Conservation (phyloP, 2,797 vertebrate species). For the Scolopax bukidnonensis region DNA sequence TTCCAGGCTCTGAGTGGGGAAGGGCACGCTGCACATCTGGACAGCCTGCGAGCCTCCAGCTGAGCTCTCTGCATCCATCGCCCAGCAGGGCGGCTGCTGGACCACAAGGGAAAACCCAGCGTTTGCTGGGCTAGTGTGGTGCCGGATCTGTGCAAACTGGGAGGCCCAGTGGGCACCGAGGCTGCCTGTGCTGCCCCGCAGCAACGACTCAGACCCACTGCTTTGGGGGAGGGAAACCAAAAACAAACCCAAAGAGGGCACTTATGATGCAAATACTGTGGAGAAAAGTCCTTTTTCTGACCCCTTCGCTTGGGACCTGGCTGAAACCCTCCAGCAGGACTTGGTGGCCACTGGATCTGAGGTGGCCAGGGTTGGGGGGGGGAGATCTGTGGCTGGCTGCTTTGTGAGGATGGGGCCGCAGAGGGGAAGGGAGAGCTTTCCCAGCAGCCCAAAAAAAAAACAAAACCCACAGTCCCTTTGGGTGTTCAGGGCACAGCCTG, state of each 20-base stretch:
- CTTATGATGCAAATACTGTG: too few species aligned
- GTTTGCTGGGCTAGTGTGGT: background rate
- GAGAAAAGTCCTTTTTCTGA: too few species aligned
- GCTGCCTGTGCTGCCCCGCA: background rate
- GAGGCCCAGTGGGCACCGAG: background rate
- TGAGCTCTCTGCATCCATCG: background rate
- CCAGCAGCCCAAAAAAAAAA: background rate
- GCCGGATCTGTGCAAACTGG: accelerated
- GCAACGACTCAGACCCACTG: background rate
- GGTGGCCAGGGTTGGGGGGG: background rate
- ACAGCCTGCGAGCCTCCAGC: background rate
- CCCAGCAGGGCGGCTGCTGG: background rate
- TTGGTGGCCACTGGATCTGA: background rate
- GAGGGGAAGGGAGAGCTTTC: background rate
- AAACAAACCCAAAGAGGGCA: too few species aligned
- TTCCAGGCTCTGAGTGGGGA: background rate
- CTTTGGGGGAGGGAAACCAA: background rate
- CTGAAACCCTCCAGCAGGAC: too few species aligned
- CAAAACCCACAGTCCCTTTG: background rate
- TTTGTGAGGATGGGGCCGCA: background rate
- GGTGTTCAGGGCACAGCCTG: background rate
- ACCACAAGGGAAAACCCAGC: background rate
- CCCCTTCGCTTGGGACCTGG: too few species aligned
- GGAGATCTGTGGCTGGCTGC: background rate
- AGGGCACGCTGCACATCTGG: background rate